Evolutionary conservation across 2,113 vertebrate species (phyloP), one percentile per base, ranked within the genome.

Genomic region (Holacanthus passer): DNA sequence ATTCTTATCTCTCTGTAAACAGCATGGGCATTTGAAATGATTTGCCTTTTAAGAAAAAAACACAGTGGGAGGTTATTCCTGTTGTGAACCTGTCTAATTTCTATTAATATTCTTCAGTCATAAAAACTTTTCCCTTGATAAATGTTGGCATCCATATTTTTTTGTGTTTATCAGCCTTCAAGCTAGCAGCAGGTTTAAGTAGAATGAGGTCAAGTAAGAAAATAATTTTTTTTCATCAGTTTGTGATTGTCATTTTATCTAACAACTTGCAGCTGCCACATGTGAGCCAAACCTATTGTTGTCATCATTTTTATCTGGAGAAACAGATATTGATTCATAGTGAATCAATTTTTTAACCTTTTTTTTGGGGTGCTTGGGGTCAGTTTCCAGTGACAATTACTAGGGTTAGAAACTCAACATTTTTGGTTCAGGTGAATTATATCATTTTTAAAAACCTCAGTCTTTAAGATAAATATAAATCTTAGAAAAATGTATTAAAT

Each of bases 151-250:
- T 70, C 12, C 22, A 20, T n/a, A n/a, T n/a, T n/a, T 53, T 5
- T 79, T 43, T 71, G 47, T 79, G 17, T 29, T 59, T 22, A 19
- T 59, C 24, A 29, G 43, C 70, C 19, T 70, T 39, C 2, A 69
- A 41, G 3, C 13, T 35, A 14, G 55, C 39, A 32, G 56, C 22
- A 17, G 29, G 20, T 35, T 60, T 48, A 12, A 7, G 20, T 70
- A 5, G 35, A 55, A 37, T 48, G 35, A n/a, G 27, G 24, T 62
- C 3, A 6, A 16, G 19, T 69, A 2, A 27, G 11, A 17, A 3
- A 48, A 53, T 17, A 55, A 10, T 52, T 19, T 20, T 27, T 20
- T 58, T 60, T 60, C 19, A 60, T 32, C 27, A 17, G 71, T 48
- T 73, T 31, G 37, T 32, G 10, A 17, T 50, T 41, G 50, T 24